Base-by-base conservation (phyloP, 1,140 invertebrate species). In the Myzus persicae region DNA sequence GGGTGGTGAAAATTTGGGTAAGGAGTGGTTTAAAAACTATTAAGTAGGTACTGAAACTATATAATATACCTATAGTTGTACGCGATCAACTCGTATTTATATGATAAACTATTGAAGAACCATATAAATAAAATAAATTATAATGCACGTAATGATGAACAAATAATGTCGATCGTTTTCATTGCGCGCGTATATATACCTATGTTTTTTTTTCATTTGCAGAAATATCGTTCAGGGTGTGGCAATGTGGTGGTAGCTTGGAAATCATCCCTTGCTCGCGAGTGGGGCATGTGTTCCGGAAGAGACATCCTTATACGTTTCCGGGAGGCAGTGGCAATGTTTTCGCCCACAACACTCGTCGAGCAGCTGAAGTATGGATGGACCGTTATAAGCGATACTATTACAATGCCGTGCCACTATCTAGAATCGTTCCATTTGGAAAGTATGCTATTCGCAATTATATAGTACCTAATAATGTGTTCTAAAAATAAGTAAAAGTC, bases 361-460 rank as follows among this genome's bases (percentile, higher is more conserved):
- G 98, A 89, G 97, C 98, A 2, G 97, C 98, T n/a, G 98, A 99
- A 95, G 98, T 99, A 81, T 99, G 98, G 98, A 98, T 99, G 98
- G 98, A 99, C 95, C 97, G 98, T 93, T 99, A 98, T 95, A 99
- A 99, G 95, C 97, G 98, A 94, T 98, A 98, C 95, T 99, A 98
- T 95, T 99, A 99, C 95, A 96, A 97, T 84, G 97, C 98, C 48
- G 98, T 98, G 94, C 98, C 98, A 51, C 95, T 98, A 76, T 98
- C 98, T 24, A 97, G 97, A 95, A 98, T 98, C 95, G 97, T 98
- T 94, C 97, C 97, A 82, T 98, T 97, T 95, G 98, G 98, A 96
- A 97, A 98, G 98, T 98, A 95, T 97, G 98, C 97, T 93, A 89
- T 81, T 88, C 26, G 24, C 40, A 1, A 85, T 89, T 31, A 14